A percentile compares a stretch with the other conserved stretches of the same genome.
Conservation (phyloP, 1,140 invertebrate species). For the Drosophila guanche region DNA sequence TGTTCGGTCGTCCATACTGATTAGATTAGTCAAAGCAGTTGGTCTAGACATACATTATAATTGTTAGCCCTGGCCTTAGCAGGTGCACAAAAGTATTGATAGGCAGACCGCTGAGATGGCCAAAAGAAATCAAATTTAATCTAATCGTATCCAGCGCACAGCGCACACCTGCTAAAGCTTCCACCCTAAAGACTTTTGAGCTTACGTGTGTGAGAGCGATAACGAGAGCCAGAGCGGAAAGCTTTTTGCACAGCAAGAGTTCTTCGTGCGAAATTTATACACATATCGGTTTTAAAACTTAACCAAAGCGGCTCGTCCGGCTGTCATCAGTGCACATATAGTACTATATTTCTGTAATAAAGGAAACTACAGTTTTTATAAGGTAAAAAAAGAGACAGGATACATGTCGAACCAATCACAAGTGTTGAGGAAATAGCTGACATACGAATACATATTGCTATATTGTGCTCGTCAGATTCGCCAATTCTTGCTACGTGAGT, state of each 20-base stretch:
- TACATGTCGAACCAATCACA: neutral
- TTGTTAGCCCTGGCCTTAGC: slow-evolving; percentile 47
- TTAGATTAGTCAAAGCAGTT: slow-evolving; percentile 31
- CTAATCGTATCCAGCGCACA: slow-evolving; percentile 4
- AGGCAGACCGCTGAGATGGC: slow-evolving; percentile 16
- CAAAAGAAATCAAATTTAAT: slow-evolving; percentile 30
- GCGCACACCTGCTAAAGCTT: slow-evolving; percentile 40
- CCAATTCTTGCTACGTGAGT: slow-evolving; percentile 19
- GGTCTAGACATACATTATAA: slow-evolving; percentile 30
- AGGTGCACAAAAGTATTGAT: slow-evolving; percentile 13
- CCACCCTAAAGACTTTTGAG: slow-evolving; percentile 3
- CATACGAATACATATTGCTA: too few species aligned
- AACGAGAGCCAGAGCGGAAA: neutral
- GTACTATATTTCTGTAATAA: neutral
- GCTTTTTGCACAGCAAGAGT: slow-evolving; percentile 29
- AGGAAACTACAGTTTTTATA: neutral
- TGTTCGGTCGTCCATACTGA: slow-evolving; percentile 1
- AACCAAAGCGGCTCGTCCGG: slow-evolving; percentile 15
- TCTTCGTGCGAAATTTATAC: slow-evolving; percentile 21
- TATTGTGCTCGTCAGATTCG: neutral
- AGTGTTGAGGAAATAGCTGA: neutral
- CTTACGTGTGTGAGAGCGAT: slow-evolving; percentile 8
- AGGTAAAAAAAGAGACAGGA: neutral
- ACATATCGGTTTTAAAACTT: slow-evolving; percentile 45
- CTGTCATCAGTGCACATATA: neutral